These are phyloP conservation scores for Vanessa atalanta DNA, from an alignment of 1,140 invertebrate genomes.

Conservation along the genomic window DNA sequence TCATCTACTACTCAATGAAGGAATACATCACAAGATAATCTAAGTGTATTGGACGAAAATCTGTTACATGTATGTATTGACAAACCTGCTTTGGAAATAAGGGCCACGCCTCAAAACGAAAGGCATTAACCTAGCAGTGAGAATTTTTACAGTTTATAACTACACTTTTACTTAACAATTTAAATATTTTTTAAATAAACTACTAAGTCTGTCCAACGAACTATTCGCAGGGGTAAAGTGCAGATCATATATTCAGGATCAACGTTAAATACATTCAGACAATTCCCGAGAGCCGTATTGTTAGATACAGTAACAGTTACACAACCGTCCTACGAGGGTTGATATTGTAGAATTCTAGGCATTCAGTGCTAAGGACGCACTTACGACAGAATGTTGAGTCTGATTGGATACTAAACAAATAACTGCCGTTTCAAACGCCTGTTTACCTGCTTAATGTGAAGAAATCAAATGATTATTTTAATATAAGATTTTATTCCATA, in stretches of 20 bases:
- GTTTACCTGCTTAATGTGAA: background rate
- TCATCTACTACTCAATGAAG: no score
- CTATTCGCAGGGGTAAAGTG: background rate
- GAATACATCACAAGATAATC: no score
- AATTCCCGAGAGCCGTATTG: constrained; percentile 24
- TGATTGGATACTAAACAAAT: constrained; percentile 20
- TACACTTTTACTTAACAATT: no score
- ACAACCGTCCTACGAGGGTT: constrained; percentile 27
- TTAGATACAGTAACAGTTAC: constrained; percentile 22
- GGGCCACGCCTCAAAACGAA: no score
- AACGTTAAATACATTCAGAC: background rate
- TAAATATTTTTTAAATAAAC: no score
- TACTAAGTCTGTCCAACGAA: no score
- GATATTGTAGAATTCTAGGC: constrained; percentile 29
- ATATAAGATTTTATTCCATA: background rate
- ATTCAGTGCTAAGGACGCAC: constrained; percentile 29
- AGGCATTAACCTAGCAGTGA: no score
- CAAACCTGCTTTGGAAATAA: no score
- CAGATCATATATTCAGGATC: background rate
- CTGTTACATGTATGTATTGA: no score
- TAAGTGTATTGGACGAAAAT: no score
- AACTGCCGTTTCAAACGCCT: constrained; percentile 2
- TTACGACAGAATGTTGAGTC: constrained; percentile 5
- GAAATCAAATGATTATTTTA: background rate
- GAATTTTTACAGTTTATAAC: no score